Evolutionary conservation across 64 coral and sea anemone species (phyloP).

Genomic region (Catalaphyllia jardinei): DNA sequence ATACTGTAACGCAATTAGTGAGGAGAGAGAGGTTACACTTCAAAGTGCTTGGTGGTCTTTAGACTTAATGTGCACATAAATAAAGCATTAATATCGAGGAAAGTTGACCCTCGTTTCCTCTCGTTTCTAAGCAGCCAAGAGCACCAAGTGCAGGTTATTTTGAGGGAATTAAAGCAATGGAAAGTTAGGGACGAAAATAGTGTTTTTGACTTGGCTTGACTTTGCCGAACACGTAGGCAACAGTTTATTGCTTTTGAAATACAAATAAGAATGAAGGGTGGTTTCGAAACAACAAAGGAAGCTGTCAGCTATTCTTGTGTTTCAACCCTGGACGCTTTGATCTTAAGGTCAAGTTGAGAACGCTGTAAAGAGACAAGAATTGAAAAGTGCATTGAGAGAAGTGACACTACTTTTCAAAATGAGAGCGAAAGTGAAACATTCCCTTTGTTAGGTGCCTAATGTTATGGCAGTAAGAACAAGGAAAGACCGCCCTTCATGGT

Average conservation of each 20-base stretch:
- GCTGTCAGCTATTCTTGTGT: neutral
- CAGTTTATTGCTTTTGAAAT: neutral
- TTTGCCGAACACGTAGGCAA: neutral
- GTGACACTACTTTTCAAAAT: neutral
- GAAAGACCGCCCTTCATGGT: neutral
- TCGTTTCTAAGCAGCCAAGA: neutral
- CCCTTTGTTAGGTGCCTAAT: neutral
- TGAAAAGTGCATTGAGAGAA: neutral
- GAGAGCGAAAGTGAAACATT: neutral
- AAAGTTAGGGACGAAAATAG: neutral
- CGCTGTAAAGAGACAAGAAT: no score
- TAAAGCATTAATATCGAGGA: neutral
- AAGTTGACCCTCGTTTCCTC: neutral
- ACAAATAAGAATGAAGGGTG: neutral
- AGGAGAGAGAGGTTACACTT: neutral
- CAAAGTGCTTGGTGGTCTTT: neutral
- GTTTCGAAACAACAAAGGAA: neutral
- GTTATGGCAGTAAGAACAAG: neutral
- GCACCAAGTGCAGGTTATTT: neutral
- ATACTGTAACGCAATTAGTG: neutral
- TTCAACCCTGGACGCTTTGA: neutral
- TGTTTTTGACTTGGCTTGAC: neutral
- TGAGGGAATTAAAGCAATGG: neutral
- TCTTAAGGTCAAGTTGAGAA: neutral
- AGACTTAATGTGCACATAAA: neutral